A percentile compares a stretch with the other conserved stretches of the same genome.
Conservation (phyloP, 92 coral and sea anemone species). For the Muricea muricata region DNA sequence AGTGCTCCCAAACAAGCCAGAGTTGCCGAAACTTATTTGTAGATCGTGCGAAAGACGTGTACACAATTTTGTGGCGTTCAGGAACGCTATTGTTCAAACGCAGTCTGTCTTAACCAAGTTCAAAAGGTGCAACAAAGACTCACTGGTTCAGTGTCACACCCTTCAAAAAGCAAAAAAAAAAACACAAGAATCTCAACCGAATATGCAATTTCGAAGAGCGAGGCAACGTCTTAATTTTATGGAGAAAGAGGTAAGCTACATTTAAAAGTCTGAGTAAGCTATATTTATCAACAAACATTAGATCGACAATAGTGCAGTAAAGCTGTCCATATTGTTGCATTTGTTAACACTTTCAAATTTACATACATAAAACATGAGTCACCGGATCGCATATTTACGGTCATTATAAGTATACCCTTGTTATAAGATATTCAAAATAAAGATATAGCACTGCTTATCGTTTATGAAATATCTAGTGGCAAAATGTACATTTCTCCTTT, state of each 20-base stretch:
- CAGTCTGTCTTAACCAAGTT: neutral
- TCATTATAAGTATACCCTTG: too few species aligned
- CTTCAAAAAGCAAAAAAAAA: neutral
- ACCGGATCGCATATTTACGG: too few species aligned
- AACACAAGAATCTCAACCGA: neutral
- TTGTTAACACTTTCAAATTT: neutral
- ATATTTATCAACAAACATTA: too few species aligned
- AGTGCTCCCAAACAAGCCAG: neutral
- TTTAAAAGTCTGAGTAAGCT: neutral
- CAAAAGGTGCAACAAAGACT: conserved; percentile 3
- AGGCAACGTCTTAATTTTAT: neutral
- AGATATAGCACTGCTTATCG: too few species aligned
- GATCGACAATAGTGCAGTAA: too few species aligned
- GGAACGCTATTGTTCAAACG: neutral
- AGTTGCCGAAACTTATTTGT: conserved; percentile 1
- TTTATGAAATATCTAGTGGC: too few species aligned
- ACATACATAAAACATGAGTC: neutral
- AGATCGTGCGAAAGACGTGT: conserved; percentile 4
- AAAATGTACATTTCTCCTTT: too few species aligned
- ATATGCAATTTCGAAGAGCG: neutral
- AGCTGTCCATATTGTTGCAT: too few species aligned
- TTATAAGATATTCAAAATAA: too few species aligned
- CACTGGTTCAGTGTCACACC: neutral
- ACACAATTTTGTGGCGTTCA: neutral
- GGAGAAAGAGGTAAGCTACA: conserved; percentile 3